These are phyloP conservation scores for Illadopsis cleaveri DNA, from an alignment of 2,113 vertebrate genomes.

Conservation along the genomic window DNA sequence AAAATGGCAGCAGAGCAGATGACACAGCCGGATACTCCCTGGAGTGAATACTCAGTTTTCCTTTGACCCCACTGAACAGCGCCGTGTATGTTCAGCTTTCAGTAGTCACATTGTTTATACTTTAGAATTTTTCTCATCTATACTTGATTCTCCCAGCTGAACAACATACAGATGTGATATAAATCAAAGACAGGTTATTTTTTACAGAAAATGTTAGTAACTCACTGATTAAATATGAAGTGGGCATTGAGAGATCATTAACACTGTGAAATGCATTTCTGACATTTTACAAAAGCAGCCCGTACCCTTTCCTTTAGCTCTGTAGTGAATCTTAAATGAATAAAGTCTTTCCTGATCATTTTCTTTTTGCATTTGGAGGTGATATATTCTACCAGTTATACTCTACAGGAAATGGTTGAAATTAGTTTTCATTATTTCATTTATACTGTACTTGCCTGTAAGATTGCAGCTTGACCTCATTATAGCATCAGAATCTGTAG, in stretches of 20 bases:
- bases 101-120: neutral
- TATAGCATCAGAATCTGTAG: neutral
- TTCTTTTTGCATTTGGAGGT: constrained; percentile 1
- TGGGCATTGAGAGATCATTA: constrained; percentile 39
- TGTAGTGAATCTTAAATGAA: constrained; percentile 16
- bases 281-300: constrained; percentile 19
- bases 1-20: neutral
- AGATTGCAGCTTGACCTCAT: neutral
- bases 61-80: neutral
- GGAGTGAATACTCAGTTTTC: neutral
- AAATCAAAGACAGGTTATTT: neutral
- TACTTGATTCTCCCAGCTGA: neutral
- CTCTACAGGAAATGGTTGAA: constrained; percentile 21
- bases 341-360: neutral
- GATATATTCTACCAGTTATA: neutral
- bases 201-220: neutral
- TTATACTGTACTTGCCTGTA: neutral
- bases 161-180: neutral
- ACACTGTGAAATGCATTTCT: constrained; percentile 19
- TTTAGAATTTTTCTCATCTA: neutral
- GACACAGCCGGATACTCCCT: neutral
- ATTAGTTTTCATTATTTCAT: constrained; percentile 17
- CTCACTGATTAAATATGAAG: constrained; percentile 8
- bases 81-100: neutral
- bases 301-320: constrained; percentile 17